Conservation (phyloP, 1,140 invertebrate species). For the Drosophila lini region DNA sequence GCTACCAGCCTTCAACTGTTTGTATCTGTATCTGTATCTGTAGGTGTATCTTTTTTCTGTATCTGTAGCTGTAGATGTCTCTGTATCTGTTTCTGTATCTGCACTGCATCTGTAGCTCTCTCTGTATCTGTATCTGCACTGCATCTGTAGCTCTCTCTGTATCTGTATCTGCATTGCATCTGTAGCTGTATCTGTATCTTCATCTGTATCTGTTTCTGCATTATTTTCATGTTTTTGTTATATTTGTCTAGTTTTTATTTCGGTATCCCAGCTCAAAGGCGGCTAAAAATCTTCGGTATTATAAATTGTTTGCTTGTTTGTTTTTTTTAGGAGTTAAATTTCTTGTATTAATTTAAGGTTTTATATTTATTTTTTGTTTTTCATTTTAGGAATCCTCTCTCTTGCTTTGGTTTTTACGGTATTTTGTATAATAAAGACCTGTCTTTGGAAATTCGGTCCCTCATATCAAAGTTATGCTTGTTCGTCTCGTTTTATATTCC, state of each 20-base stretch:
- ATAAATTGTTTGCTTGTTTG: constrained; percentile 32
- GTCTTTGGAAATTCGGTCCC: constrained; percentile 72
- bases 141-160: background rate
- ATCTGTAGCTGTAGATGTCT: background rate
- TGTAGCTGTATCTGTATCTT: too few relatives aligned
- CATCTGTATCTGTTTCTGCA: background rate
- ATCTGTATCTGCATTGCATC: too few relatives aligned
- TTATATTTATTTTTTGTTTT: background rate
- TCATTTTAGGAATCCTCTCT: constrained; percentile 5
- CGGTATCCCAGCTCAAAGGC: constrained; percentile 41
- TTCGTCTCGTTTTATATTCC: constrained; percentile 6
- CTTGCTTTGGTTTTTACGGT: constrained; percentile 16
- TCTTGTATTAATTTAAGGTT: constrained; percentile 13
- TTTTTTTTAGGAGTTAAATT: constrained; percentile 10
- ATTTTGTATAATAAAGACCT: constrained; percentile 79
- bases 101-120: background rate
- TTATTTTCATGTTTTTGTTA: background rate
- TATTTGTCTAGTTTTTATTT: background rate
- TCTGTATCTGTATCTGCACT: background rate
- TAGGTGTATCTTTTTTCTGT: background rate
- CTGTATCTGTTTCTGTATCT: background rate
- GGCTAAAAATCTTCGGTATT: constrained; percentile 38
- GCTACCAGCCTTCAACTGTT: constrained; percentile 12
- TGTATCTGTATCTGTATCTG: constrained; percentile 4
- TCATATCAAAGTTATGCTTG: constrained; percentile 71